These are phyloP conservation scores for Triplophysa bombifrons DNA, from an alignment of 2,797 vertebrate genomes.

Conservation along the genomic window DNA sequence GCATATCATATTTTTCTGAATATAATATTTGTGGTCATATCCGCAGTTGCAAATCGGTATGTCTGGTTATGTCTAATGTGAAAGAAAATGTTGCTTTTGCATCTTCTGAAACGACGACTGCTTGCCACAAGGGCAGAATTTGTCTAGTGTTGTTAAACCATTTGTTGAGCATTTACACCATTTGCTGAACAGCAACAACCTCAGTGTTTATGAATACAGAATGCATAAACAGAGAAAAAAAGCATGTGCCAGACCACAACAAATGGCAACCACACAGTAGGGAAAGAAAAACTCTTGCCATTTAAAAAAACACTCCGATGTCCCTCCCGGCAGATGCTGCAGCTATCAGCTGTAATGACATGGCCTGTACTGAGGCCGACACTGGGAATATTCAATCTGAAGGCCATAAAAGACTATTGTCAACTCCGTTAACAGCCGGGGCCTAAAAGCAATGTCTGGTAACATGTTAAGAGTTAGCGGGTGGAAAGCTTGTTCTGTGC, in stretches of 20 bases:
- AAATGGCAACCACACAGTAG: constrained; percentile 63
- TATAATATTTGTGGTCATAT: background rate
- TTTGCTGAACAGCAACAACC: constrained; percentile 22
- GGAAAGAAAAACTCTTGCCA: constrained; percentile 58
- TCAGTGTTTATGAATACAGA: constrained; percentile 38
- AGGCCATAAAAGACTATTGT: constrained; percentile 80
- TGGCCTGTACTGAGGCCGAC: constrained; percentile 65
- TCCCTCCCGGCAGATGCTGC: constrained; percentile 71
- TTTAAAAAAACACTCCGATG: constrained; percentile 64
- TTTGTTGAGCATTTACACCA: background rate
- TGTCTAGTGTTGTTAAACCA: constrained; percentile 3
- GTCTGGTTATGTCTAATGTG: background rate
- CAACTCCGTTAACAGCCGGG: constrained; percentile 77
- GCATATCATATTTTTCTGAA: background rate
- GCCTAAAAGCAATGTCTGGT: constrained; percentile 83
- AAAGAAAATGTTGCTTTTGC: no score
- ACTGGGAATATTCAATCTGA: constrained; percentile 79
- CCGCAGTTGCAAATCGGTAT: background rate
- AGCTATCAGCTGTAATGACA: constrained; percentile 77
- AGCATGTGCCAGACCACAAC: constrained; percentile 44
- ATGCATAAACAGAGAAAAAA: constrained; percentile 14
- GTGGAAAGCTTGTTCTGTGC: constrained; percentile 70
- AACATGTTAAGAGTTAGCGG: constrained; percentile 75
- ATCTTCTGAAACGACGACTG: constrained; percentile 7
- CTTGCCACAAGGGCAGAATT: background rate